Percentiles rank a stretch among this genome's conserved stretches.
phyloP scores from a whole-genome alignment of 2,113 vertebrate genomes.

The Puffinus mauretanicus region DNA sequence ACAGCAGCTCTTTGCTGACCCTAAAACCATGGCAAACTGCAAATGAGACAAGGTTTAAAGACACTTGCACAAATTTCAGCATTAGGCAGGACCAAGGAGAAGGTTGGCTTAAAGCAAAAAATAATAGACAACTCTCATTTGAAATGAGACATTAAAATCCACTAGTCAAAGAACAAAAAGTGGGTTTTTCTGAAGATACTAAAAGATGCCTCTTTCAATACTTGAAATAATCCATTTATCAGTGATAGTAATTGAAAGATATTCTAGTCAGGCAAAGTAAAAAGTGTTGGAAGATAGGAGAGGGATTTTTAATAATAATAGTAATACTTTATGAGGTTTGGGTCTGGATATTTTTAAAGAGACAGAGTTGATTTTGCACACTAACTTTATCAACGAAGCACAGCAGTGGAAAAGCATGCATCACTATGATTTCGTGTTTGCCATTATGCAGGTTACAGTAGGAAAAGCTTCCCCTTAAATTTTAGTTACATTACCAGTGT shows the following conservation, averaged over 20 bases:
- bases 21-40: not conserved
- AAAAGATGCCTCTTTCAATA: not conserved
- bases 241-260: not conserved
- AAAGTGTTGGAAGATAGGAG: not conserved
- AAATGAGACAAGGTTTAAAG: not conserved
- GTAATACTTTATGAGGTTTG: not conserved
- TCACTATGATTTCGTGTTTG: not conserved
- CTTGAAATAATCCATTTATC: not conserved
- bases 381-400: not conserved
- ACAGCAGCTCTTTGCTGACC: not conserved
- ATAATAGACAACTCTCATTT: not conserved
- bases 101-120: not conserved
- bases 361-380: not conserved
- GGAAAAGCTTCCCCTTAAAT: not conserved
- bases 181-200: not conserved
- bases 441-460: not conserved
- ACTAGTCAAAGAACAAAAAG: not conserved
- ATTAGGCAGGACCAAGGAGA: not conserved
- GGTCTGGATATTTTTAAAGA: not conserved
- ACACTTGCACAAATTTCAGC: not conserved
- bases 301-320: not conserved
- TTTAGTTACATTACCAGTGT: not conserved
- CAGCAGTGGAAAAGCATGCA: not conserved
- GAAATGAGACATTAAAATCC: not conserved
- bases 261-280: not conserved